Evolutionary conservation across 2,113 vertebrate genomes (phyloP).

Genomic region (Mobula hypostoma): DNA sequence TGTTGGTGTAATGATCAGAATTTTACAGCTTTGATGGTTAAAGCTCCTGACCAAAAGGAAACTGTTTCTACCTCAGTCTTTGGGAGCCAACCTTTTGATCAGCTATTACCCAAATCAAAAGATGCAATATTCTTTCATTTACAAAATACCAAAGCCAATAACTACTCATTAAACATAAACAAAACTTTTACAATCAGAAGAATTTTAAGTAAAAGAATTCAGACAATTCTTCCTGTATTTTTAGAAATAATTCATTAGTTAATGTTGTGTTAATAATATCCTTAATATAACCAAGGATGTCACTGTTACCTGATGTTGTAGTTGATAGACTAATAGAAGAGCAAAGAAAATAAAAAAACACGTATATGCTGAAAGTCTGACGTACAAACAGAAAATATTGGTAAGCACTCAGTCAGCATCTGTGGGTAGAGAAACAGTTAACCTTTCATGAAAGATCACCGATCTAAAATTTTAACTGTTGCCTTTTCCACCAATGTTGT

Average conservation of each 20-base stretch:
- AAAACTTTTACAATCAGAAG: not conserved
- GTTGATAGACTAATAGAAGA: not conserved
- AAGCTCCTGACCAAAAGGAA: not conserved
- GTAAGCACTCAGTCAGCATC: no score
- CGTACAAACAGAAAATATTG: no score
- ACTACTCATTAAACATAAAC: not conserved
- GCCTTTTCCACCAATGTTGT: no score
- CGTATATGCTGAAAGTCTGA: no score
- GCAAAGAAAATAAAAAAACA: no score
- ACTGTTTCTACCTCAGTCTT: not conserved
- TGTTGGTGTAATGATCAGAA: no score
- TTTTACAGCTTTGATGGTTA: not conserved
- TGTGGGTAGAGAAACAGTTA: no score
- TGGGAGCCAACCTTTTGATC: not conserved
- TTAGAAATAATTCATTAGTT: not conserved
- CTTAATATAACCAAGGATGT: not conserved
- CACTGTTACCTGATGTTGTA: not conserved
- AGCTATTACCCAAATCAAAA: not conserved
- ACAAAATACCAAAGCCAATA: not conserved
- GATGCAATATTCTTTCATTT: not conserved
- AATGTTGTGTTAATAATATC: not conserved
- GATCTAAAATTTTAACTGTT: no score
- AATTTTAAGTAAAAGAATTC: not conserved
- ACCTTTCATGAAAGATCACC: no score
- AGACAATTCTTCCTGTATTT: not conserved